phyloP scores from a whole-genome alignment of 2,888 invertebrate genomes.

The Tetanocera ferruginea region DNA sequence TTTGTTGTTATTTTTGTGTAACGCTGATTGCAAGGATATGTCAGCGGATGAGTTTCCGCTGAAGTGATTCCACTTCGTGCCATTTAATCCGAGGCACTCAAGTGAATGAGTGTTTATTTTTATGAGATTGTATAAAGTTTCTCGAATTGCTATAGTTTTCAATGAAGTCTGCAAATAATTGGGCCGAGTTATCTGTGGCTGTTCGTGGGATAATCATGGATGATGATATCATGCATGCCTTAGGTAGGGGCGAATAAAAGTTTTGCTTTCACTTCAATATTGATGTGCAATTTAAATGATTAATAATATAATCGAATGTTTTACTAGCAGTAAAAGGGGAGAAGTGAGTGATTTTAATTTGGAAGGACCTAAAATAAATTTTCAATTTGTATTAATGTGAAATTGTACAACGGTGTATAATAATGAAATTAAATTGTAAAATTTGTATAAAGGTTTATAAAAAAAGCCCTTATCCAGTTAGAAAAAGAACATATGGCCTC shows the following conservation, averaged over 20 bases:
- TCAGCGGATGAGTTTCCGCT: slow-evolving; percentile 45
- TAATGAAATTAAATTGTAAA: too few relatives aligned
- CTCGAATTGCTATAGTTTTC: neutral
- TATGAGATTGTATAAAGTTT: slow-evolving; percentile 43
- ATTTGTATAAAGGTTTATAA: too few relatives aligned
- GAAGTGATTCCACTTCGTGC: slow-evolving; percentile 55
- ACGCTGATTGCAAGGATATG: slow-evolving; percentile 47
- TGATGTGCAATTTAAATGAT: neutral
- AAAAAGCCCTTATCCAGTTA: too few relatives aligned
- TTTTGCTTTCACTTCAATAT: neutral
- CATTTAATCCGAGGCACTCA: slow-evolving; percentile 51
- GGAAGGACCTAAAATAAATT: neutral
- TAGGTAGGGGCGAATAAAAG: neutral
- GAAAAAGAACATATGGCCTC: too few relatives aligned
- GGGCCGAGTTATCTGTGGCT: neutral
- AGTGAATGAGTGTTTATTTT: slow-evolving; percentile 46
- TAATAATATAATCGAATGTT: neutral
- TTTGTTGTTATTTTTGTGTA: slow-evolving; percentile 43
- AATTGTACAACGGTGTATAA: neutral
- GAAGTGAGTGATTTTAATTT: neutral
- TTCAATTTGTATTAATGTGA: neutral
- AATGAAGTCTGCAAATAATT: neutral
- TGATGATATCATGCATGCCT: too few relatives aligned
- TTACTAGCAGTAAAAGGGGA: neutral
- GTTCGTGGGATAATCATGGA: neutral